Evolutionary conservation across 2,113 vertebrate species (phyloP).

Genomic region (Oophaga pumilio): DNA sequence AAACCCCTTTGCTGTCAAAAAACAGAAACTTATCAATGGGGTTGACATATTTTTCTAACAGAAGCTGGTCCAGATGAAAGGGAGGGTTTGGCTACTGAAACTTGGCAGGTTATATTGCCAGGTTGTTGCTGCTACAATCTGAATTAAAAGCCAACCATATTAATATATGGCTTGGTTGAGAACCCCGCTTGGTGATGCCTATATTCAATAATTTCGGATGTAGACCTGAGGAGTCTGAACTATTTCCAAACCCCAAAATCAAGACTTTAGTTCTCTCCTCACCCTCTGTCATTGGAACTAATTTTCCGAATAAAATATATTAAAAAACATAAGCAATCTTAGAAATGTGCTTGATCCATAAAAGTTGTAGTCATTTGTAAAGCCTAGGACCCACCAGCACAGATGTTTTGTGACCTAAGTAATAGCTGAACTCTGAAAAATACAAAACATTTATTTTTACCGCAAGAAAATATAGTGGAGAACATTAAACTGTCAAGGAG

Average conservation of each 20-base stretch:
- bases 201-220: too few relatives aligned
- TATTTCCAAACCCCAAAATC: background rate
- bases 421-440: constrained; percentile 51
- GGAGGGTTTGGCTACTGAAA: too few relatives aligned
- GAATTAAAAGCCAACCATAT: too few relatives aligned
- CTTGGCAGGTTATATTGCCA: too few relatives aligned
- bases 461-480: constrained; percentile 49
- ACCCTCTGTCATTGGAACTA: background rate
- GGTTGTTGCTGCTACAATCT: too few relatives aligned
- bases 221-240: too few relatives aligned
- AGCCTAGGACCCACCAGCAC: constrained; percentile 1
- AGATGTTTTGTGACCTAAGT: constrained; percentile 40
- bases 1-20: too few relatives aligned
- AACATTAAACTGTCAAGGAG: constrained; percentile 57
- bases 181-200: too few relatives aligned
- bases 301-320: background rate
- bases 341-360: background rate
- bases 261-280: background rate
- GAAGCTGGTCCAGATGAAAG: too few relatives aligned
- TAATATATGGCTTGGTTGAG: too few relatives aligned
- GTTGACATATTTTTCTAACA: too few relatives aligned
- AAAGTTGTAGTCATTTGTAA: background rate
- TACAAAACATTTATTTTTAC: constrained; percentile 56
- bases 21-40: too few relatives aligned
- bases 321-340: background rate